A percentile compares a stretch with the other conserved stretches of the same genome.
phyloP scores from a whole-genome alignment of 2,888 invertebrate genomes.

The Hydriomena furcata region DNA sequence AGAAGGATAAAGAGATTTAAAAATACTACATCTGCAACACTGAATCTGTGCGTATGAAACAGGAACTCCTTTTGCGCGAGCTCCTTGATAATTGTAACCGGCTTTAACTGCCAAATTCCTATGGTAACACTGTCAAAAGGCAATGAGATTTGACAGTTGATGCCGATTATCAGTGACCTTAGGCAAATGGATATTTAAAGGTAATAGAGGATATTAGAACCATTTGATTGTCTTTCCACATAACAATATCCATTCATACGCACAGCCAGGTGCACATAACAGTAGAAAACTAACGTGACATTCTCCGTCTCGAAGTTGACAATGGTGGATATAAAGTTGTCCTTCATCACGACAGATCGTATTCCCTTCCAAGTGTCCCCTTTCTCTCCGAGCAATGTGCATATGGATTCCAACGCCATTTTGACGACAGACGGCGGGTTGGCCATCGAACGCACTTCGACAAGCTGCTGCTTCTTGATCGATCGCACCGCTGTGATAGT shows the following conservation, averaged over 20 bases:
- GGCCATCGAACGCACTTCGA: conserved; percentile 96
- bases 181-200: too few relatives aligned
- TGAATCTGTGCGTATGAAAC: conserved; percentile 9
- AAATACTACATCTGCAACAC: background rate
- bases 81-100: too few relatives aligned
- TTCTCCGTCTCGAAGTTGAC: conserved; percentile 97
- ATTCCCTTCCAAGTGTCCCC: conserved; percentile 97
- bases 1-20: conserved; percentile 2
- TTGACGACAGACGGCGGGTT: conserved; percentile 97
- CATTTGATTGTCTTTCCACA: too few relatives aligned
- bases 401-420: conserved; percentile 96
- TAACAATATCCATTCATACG: background rate
- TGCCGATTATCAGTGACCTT: too few relatives aligned
- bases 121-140: too few relatives aligned
- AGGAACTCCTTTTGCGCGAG: too few relatives aligned
- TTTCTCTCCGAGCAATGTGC: conserved; percentile 95
- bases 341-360: conserved; percentile 95
- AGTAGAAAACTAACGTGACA: conserved; percentile 91
- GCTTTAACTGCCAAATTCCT: too few relatives aligned
- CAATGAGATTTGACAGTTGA: too few relatives aligned
- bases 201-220: too few relatives aligned
- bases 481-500: conserved; percentile 91
- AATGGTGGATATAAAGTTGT: conserved; percentile 97
- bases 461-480: conserved; percentile 97
- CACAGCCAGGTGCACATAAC: conserved; percentile 14